Conservation (phyloP, 53 echinoderm and acorn worm species). For the Zoroaster sp. region DNA sequence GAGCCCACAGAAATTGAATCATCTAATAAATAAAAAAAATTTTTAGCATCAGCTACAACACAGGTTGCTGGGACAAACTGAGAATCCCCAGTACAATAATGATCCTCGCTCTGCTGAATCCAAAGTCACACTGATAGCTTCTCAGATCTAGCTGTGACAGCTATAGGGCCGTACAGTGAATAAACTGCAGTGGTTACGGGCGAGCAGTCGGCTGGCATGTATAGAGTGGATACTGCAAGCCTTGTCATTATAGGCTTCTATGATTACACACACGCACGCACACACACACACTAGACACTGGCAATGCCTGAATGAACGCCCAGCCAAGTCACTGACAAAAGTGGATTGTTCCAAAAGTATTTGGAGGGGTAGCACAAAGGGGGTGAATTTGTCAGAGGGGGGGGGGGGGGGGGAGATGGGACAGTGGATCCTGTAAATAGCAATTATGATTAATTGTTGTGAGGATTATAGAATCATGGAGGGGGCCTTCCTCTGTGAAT, state of each 20-base stretch:
- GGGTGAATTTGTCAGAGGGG: not conserved
- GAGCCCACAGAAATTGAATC: not conserved
- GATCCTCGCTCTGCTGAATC: not conserved
- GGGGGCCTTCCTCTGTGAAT: too few species aligned
- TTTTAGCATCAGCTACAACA: not conserved
- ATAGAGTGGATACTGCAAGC: not conserved
- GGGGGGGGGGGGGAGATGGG: not conserved
- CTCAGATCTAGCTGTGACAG: not conserved
- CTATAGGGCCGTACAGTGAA: not conserved
- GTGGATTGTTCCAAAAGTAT: conserved; percentile 47
- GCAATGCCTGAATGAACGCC: not conserved
- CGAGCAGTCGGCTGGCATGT: not conserved
- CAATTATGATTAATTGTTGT: too few species aligned
- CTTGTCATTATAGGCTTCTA: not conserved
- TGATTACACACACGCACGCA: not conserved
- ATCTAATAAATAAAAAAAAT: not conserved
- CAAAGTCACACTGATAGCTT: not conserved
- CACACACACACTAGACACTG: not conserved
- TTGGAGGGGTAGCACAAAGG: not conserved
- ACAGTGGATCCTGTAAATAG: too few species aligned
- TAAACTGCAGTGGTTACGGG: not conserved
- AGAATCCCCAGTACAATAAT: not conserved
- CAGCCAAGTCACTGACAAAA: conserved; percentile 17
- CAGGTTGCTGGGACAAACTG: not conserved
- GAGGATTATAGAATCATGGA: too few species aligned